A percentile compares a stretch with the other conserved stretches of the same genome.
These are phyloP conservation scores for Chunga burmeisteri DNA, from an alignment of 2,113 vertebrate species.

Conservation along the genomic window DNA sequence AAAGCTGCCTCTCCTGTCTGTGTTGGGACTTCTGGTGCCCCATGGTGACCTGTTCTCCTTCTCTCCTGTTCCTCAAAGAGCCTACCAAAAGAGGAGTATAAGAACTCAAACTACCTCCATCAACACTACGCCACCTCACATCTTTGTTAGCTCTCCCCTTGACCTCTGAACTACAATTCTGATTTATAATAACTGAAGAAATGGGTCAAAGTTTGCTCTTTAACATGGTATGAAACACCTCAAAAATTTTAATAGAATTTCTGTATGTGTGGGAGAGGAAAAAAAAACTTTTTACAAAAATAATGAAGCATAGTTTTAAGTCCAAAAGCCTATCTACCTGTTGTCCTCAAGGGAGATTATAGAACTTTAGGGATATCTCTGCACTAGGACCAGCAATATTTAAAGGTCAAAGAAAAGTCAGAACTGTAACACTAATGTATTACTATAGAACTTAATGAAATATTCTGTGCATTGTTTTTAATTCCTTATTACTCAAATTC, in stretches of 20 bases:
- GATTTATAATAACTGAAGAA: neutral
- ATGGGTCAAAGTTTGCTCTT: neutral
- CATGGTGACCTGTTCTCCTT: neutral
- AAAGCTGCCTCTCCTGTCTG: neutral
- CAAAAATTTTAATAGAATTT: neutral
- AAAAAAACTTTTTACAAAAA: neutral
- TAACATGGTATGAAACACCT: neutral
- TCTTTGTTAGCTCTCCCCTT: neutral
- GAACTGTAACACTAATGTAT: neutral
- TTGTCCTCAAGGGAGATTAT: neutral
- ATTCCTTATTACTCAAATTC: conserved; percentile 20
- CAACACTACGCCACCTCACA: neutral
- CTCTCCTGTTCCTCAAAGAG: neutral
- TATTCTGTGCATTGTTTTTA: neutral
- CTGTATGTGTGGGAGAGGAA: neutral
- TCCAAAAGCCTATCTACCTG: neutral
- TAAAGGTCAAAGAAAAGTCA: conserved; percentile 13
- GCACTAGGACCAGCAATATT: neutral
- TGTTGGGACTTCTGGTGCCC: neutral
- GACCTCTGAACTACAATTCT: neutral
- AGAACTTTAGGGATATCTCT: neutral
- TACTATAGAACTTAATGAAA: neutral
- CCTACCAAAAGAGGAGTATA: neutral
- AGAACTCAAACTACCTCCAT: neutral
- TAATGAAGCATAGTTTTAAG: neutral